Evolutionary conservation across 1,140 invertebrate species (phyloP).

Genomic region (Phocides pigmalion): DNA sequence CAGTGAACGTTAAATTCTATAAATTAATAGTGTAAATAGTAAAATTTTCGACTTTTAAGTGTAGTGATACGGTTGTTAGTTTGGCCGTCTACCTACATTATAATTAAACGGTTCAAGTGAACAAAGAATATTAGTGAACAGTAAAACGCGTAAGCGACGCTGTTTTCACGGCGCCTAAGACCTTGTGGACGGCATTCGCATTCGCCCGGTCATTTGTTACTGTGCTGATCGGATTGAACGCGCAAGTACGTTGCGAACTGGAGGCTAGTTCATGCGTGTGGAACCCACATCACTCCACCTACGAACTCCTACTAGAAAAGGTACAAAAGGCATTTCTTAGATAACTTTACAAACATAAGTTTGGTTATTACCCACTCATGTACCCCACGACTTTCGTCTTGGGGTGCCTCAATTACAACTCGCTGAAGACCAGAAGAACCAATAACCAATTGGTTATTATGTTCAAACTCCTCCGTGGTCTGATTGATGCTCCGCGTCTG

Average conservation of each 20-base stretch:
- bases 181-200: no score
- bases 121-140: no score
- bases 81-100: no score
- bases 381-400: not conserved
- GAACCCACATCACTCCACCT: conserved; percentile 6
- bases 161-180: no score
- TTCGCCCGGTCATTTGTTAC: no score
- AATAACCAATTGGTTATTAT: not conserved
- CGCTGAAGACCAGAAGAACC: not conserved
- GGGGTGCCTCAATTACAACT: not conserved
- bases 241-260: not conserved
- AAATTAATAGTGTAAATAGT: no score
- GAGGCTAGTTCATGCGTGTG: not conserved
- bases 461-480: not conserved
- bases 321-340: conserved; percentile 5
- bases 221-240: no score
- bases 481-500: not conserved
- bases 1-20: no score
- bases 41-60: no score
- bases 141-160: no score
- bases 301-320: not conserved
- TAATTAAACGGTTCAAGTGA: no score
- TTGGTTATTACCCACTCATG: conserved; percentile 4
- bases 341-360: not conserved
- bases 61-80: no score